These are phyloP conservation scores for Sebastes iracundus DNA, from an alignment of 2,797 vertebrate species.

Conservation along the genomic window DNA sequence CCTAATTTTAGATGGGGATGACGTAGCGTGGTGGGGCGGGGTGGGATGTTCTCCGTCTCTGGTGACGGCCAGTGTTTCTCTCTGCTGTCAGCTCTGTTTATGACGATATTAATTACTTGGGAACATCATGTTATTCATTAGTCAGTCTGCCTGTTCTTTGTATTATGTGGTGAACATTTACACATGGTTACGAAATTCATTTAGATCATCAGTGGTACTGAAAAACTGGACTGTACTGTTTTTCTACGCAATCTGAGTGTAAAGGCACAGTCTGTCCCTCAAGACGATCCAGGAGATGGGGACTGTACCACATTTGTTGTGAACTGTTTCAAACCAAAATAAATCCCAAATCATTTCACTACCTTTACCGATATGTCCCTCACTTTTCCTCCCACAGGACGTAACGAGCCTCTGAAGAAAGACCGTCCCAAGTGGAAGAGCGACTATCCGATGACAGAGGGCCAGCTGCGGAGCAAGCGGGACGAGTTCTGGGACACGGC, in stretches of 20 bases:
- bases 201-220: not conserved
- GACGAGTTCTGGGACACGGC: conserved; percentile 99
- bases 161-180: not conserved
- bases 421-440: conserved; percentile 98
- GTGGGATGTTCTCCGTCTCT: conserved; percentile 42
- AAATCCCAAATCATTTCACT: not conserved
- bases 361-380: not conserved
- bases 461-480: conserved; percentile 95
- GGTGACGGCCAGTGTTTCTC: conserved; percentile 35
- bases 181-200: not conserved
- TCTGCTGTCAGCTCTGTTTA: conserved; percentile 14
- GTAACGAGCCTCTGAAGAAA: conserved; percentile 96
- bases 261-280: not conserved
- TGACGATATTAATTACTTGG: not conserved
- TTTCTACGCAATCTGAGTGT: not conserved
- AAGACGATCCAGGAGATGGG: not conserved
- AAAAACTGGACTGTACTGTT: not conserved
- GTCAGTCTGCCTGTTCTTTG: not conserved
- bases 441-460: conserved; percentile 98
- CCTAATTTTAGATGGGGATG: conserved; percentile 62
- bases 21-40: not conserved
- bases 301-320: not conserved
- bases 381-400: conserved; percentile 79
- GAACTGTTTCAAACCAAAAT: not conserved
- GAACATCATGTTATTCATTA: not conserved